Conservation (phyloP, 2,888 invertebrate species). For the Tiliacea citrago region DNA sequence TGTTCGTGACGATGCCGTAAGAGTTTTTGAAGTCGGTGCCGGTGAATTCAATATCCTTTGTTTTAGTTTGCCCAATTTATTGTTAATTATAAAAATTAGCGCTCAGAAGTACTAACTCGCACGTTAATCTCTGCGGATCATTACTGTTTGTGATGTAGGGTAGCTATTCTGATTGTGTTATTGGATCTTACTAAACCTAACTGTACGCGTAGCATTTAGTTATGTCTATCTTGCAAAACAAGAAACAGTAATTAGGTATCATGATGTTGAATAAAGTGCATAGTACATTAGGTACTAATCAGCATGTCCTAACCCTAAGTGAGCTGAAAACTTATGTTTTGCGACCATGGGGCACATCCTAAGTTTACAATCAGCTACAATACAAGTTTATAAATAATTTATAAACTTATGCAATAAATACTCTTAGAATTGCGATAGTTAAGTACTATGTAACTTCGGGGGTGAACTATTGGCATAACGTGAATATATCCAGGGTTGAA, state of each 20-base stretch:
- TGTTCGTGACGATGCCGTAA: background rate
- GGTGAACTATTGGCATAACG: slow-evolving; percentile 48
- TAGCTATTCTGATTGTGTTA: background rate
- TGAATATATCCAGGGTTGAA: slow-evolving; percentile 25
- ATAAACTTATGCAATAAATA: slow-evolving; percentile 55
- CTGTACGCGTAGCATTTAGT: background rate
- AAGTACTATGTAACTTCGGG: slow-evolving; percentile 31
- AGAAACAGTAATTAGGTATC: background rate
- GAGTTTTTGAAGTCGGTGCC: background rate
- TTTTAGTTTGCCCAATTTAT: background rate
- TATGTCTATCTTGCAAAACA: background rate
- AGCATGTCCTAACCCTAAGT: background rate
- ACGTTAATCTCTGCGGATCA: background rate
- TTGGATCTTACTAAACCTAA: background rate
- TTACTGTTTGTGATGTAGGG: background rate
- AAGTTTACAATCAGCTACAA: slow-evolving; percentile 33
- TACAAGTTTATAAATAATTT: slow-evolving; percentile 51
- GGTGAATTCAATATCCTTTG: background rate
- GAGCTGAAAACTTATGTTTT: slow-evolving; percentile 10
- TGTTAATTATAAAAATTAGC: background rate
- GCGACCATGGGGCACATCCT: slow-evolving; percentile 15
- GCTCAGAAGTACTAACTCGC: background rate
- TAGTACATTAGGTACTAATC: background rate
- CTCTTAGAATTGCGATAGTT: slow-evolving; percentile 41
- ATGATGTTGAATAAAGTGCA: background rate